Percentiles rank a stretch among this genome's conserved stretches.
These are phyloP conservation scores for Melanocharis versteri DNA, from an alignment of 2,113 vertebrate species.

Conservation along the genomic window DNA sequence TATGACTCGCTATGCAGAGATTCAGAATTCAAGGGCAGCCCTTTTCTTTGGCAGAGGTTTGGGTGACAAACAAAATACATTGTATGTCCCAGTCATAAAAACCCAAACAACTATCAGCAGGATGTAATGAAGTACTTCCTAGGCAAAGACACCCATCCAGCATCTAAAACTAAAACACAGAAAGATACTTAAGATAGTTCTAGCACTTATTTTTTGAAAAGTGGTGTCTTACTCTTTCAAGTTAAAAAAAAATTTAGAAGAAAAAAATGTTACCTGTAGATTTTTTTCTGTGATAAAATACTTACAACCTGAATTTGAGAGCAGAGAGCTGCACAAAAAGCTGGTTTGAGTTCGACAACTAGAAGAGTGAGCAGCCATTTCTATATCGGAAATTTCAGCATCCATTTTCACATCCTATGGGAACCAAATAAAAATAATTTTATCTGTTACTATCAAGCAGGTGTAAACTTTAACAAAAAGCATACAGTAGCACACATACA, in stretches of 20 bases:
- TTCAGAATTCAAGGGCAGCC: neutral
- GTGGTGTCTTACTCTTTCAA: neutral
- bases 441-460: neutral
- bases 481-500: neutral
- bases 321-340: constrained; percentile 74
- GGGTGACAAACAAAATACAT: neutral
- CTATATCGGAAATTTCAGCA: constrained; percentile 65
- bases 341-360: constrained; percentile 66
- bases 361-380: constrained; percentile 69
- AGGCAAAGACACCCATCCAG: neutral
- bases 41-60: neutral
- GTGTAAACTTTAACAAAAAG: neutral
- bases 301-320: constrained; percentile 79
- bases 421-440: neutral
- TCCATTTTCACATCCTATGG: constrained; percentile 79
- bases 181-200: neutral
- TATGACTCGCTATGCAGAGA: neutral
- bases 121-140: neutral
- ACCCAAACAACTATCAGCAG: neutral
- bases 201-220: neutral
- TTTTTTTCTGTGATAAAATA: constrained; percentile 40
- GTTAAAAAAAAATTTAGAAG: neutral
- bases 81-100: neutral
- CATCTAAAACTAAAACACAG: neutral
- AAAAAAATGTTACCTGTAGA: neutral